Conservation (phyloP, 2,888 invertebrate genomes). For the Tyria jacobaeae region DNA sequence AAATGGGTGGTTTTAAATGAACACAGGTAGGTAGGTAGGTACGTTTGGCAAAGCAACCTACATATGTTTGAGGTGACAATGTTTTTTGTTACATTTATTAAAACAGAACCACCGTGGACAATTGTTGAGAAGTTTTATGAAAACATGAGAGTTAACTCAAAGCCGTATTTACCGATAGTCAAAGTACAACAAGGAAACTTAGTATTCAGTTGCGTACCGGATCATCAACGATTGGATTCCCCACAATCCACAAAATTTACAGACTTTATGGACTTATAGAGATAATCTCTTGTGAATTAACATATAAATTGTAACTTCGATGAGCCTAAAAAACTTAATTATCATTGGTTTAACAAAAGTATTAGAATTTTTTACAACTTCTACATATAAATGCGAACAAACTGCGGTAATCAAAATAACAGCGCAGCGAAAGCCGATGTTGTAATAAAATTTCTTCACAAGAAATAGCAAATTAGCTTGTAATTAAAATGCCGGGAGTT, state of each 20-base stretch:
- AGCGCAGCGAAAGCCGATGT: conserved; percentile 29
- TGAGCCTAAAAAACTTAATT: conserved; percentile 55
- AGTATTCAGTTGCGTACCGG: conserved; percentile 63
- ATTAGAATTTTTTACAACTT: conserved; percentile 49
- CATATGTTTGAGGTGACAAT: too few species aligned
- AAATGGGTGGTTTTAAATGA: too few species aligned
- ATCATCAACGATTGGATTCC: conserved; percentile 68
- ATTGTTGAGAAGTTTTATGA: too few species aligned
- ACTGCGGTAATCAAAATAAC: conserved; percentile 38
- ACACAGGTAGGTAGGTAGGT: too few species aligned
- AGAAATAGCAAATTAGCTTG: conserved; percentile 46
- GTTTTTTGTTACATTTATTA: too few species aligned
- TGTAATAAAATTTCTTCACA: conserved; percentile 43
- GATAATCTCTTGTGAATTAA: conserved; percentile 68
- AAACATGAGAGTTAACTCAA: conserved; percentile 29
- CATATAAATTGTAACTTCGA: conserved; percentile 64
- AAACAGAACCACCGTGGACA: too few species aligned
- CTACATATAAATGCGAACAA: conserved; percentile 38
- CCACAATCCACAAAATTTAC: conserved; percentile 72
- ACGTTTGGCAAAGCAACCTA: too few species aligned
- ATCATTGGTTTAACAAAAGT: conserved; percentile 47
- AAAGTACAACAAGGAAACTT: conserved; percentile 59
- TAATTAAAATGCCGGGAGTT: conserved; percentile 46
- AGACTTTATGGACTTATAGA: conserved; percentile 70
- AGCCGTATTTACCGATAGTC: conserved; percentile 48